Base-by-base conservation (phyloP, 2,113 vertebrate genomes). In the Datnioides undecimradiatus region DNA sequence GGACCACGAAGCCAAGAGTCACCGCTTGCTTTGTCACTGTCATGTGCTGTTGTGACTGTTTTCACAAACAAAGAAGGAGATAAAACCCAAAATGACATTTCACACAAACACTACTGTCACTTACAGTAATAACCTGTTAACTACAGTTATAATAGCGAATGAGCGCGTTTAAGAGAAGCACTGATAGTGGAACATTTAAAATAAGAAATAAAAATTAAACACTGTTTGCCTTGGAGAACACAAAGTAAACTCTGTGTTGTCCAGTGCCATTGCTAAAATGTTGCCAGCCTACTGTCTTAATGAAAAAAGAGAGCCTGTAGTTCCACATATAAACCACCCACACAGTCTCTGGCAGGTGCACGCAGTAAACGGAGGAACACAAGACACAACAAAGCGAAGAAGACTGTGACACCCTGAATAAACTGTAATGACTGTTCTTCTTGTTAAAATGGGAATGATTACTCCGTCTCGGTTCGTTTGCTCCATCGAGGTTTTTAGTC, bases 301-400 rank as follows among this genome's bases (percentile, higher is more conserved):
- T 46, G 59, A 41, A 49, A 52, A 38, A 36, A 38, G 36, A 23
- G 23, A 43, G 49, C 59, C 27, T 54, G 29, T 43, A n/a, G 46
- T 27, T 60, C 29, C 17, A 5, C 17, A 57, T 23, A 38, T 43
- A 21, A 29, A 49, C 71, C 82, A 65, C 79, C 75, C 82, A 79
- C 75, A 67, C 34, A 54, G 79, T 58, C 63, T 65, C 36, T 38
- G 13, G 83, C 83, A 88, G 82, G 86, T 85, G 83, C 71, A 69
- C 17, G 5, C 60, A 51, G 33, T 72, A 46, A 71, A 75, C 6
- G 48, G 36, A 41, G 33, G 19, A 69, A 80, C n/a, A 60, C 11
- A 17, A 83, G 65, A 71, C 25, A 55, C 58, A 60, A 62, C 48
- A 55, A 40, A 25, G 29, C 33, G 40, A 49, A 29, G 6, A 9